Conservation (phyloP, 2,797 vertebrate species). For the Chrysocyon brachyurus region DNA sequence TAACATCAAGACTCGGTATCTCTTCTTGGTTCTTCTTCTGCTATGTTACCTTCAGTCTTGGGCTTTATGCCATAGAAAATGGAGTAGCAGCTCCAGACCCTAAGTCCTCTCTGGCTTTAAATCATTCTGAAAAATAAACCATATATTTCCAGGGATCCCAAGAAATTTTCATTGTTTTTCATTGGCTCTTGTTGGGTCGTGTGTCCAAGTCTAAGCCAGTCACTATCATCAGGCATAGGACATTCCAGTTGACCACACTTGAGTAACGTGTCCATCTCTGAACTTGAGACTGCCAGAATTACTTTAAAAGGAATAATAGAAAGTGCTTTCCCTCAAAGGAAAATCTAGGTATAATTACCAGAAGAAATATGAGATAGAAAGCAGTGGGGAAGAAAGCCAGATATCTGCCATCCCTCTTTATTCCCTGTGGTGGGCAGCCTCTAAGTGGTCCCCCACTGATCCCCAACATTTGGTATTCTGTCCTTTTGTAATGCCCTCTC, state of each 20-base stretch:
- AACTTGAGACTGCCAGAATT: not conserved
- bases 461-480: not conserved
- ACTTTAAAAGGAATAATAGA: not conserved
- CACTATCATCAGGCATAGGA: not conserved
- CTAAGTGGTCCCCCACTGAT: not conserved
- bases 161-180: conserved; percentile 30
- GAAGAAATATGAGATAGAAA: not conserved
- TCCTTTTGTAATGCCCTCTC: not conserved
- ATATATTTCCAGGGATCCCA: not conserved
- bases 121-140: not conserved
- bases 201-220: not conserved
- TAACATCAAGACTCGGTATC: not conserved
- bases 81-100: not conserved
- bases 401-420: not conserved
- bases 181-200: not conserved
- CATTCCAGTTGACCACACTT: not conserved
- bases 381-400: not conserved
- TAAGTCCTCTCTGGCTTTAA: not conserved
- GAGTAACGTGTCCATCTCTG: not conserved
- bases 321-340: not conserved
- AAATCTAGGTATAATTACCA: conserved; percentile 22
- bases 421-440: not conserved
- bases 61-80: not conserved
- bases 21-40: not conserved
- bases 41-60: not conserved